Percentiles rank a stretch among this genome's conserved stretches.
Evolutionary conservation across 1,140 invertebrate species (phyloP).

Genomic region (Penaeus chinensis): DNA sequence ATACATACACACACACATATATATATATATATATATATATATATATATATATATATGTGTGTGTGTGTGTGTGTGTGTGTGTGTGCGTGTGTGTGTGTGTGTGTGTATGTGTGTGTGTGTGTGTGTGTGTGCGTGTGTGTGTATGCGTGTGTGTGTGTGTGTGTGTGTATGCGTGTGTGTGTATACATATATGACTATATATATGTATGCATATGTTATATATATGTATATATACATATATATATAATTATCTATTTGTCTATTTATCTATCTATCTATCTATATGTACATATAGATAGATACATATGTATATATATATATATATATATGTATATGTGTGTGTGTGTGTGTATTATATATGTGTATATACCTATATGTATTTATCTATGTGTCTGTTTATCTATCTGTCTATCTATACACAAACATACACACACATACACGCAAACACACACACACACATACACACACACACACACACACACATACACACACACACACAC

Average conservation of each 20-base stretch:
- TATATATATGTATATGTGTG: neutral
- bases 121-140: conserved; percentile 2
- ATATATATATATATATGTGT: too few species aligned
- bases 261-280: neutral
- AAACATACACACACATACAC: too few species aligned
- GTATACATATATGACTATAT: neutral
- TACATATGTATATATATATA: neutral
- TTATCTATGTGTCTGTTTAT: neutral
- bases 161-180: too few species aligned
- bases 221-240: conserved; percentile 3
- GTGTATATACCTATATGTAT: neutral
- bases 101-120: neutral
- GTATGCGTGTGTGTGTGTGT: neutral
- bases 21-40: conserved; percentile 28
- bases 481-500: too few species aligned
- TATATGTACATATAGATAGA: neutral
- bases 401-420: neutral
- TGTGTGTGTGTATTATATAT: conserved; percentile 25
- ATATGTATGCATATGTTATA: neutral
- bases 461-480: too few species aligned
- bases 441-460: too few species aligned
- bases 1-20: conserved; percentile 3
- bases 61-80: neutral
- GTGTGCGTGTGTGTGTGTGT: neutral
- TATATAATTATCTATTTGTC: neutral